These are phyloP conservation scores for Agonum fuliginosum DNA, from an alignment of 2,888 invertebrate species.

Conservation along the genomic window DNA sequence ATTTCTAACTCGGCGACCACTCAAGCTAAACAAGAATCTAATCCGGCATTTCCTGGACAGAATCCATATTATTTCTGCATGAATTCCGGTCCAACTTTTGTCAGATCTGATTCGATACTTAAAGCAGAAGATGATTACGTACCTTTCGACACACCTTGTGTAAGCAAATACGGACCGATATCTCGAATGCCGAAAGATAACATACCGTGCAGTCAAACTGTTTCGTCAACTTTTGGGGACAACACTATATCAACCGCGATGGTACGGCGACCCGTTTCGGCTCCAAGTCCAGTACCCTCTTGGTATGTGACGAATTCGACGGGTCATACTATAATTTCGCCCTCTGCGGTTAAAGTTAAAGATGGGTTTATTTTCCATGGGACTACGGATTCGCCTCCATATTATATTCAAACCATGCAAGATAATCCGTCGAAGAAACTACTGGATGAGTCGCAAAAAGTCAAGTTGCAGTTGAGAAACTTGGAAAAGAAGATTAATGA, in stretches of 20 bases:
- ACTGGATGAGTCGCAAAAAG: slow-evolving; percentile 77
- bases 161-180: slow-evolving; percentile 83
- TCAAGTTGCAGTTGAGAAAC: slow-evolving; percentile 77
- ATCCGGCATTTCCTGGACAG: slow-evolving; percentile 60
- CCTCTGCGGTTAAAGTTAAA: slow-evolving; percentile 69
- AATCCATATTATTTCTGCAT: slow-evolving; percentile 71
- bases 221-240: slow-evolving; percentile 68
- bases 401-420: slow-evolving; percentile 68
- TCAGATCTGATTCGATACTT: slow-evolving; percentile 75
- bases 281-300: slow-evolving; percentile 70
- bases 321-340: slow-evolving; percentile 66
- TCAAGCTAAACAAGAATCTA: slow-evolving; percentile 70
- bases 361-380: slow-evolving; percentile 74
- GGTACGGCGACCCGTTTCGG: slow-evolving; percentile 73
- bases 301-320: slow-evolving; percentile 64
- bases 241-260: slow-evolving; percentile 67
- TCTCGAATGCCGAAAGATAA: slow-evolving; percentile 73
- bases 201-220: slow-evolving; percentile 65
- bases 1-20: slow-evolving; percentile 71
- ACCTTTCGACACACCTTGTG: slow-evolving; percentile 79
- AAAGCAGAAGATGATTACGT: slow-evolving; percentile 79
- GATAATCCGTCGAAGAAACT: slow-evolving; percentile 71
- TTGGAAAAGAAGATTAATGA: slow-evolving; percentile 79
- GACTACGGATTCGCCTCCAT: slow-evolving; percentile 64
- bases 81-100: slow-evolving; percentile 70